phyloP scores from a whole-genome alignment of 2,888 invertebrate species.

The Volucella bombylans region DNA sequence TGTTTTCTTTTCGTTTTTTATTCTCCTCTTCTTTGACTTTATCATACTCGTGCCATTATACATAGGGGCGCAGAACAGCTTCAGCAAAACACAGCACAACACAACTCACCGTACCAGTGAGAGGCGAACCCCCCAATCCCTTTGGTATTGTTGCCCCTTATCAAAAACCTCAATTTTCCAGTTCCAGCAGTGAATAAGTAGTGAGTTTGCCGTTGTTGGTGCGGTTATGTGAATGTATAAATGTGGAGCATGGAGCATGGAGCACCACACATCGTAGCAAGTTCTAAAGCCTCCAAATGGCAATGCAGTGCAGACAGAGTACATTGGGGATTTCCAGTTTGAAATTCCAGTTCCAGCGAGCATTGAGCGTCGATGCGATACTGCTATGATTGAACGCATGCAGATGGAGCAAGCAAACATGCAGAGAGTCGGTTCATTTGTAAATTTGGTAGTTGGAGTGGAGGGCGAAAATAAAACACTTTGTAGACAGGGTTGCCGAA shows the following conservation, averaged over 20 bases:
- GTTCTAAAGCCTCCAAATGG: constrained; percentile 58
- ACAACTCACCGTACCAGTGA: constrained; percentile 35
- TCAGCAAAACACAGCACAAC: constrained; percentile 50
- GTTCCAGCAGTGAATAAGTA: constrained; percentile 45
- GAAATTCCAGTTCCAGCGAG: constrained; percentile 60
- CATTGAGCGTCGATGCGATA: neutral
- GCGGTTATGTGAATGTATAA: too few species aligned
- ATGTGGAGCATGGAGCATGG: neutral
- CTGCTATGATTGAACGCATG: neutral
- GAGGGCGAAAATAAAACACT: constrained; percentile 51
- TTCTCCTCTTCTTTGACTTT: constrained; percentile 62
- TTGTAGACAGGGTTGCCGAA: constrained; percentile 39
- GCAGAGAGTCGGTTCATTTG: constrained; percentile 14
- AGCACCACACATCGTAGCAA: constrained; percentile 31
- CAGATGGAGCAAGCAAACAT: constrained; percentile 48
- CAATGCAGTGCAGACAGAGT: constrained; percentile 15
- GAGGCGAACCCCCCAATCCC: constrained; percentile 56
- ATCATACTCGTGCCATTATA: constrained; percentile 62
- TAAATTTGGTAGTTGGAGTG: constrained; percentile 49
- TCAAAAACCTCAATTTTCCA: constrained; percentile 50
- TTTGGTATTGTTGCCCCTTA: constrained; percentile 13
- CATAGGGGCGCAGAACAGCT: constrained; percentile 56
- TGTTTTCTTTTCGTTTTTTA: constrained; percentile 12
- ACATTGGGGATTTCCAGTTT: constrained; percentile 55
- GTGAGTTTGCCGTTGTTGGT: neutral